Evolutionary conservation across 2,113 vertebrate genomes (phyloP).

Genomic region (Tychaedon coryphoeus): DNA sequence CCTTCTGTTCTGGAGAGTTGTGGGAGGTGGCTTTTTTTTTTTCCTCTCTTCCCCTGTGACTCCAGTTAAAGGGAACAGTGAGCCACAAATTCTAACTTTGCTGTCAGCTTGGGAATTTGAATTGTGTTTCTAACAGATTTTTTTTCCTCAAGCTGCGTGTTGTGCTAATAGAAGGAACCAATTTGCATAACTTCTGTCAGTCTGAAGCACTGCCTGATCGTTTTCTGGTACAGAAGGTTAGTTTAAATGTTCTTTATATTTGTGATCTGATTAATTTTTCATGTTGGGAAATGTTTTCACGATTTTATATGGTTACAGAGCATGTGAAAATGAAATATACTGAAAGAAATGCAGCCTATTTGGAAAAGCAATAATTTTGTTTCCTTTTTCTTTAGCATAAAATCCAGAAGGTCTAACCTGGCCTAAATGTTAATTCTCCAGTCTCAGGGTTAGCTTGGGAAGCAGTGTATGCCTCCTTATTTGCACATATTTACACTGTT

Average conservation of each 20-base stretch:
- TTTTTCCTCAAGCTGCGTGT: not conserved
- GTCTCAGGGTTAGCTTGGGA: rapidly evolving
- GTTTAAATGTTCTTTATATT: not conserved
- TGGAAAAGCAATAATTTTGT: not conserved
- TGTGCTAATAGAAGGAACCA: not conserved
- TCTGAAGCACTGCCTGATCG: not conserved
- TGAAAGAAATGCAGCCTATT: not conserved
- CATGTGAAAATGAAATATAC: not conserved
- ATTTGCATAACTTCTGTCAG: not conserved
- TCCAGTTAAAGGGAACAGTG: not conserved
- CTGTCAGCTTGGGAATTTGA: not conserved
- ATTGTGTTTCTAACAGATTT: not conserved
- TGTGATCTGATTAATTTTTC: not conserved
- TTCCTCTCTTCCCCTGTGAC: rapidly evolving
- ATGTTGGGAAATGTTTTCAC: not conserved
- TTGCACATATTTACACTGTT: not conserved
- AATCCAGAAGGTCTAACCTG: not conserved
- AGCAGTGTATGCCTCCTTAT: not conserved
- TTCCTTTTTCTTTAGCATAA: not conserved
- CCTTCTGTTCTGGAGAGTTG: not conserved
- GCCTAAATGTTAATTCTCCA: not conserved
- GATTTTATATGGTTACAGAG: not conserved
- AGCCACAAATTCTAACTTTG: not conserved
- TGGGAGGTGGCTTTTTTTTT: rapidly evolving
- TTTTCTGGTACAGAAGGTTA: not conserved